Percentiles rank a stretch among this genome's conserved stretches.
Conservation (phyloP, 2,113 vertebrate genomes). For the Tapirus terrestris region DNA sequence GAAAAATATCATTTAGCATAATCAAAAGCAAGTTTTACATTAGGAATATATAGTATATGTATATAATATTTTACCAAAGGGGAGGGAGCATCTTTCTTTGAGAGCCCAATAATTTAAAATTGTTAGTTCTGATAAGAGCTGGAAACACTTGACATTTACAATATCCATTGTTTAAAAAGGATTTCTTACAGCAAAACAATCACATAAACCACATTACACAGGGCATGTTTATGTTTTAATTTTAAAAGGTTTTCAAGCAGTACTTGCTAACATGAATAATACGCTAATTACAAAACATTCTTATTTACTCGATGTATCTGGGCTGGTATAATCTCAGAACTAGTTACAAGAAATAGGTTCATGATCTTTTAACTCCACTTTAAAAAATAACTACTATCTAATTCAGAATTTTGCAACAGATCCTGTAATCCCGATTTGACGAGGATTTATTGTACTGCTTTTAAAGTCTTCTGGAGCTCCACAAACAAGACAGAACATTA, state of each 20-base stretch:
- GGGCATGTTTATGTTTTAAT: background rate
- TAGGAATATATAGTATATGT: background rate
- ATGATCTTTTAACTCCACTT: conserved; percentile 21
- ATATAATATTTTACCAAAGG: background rate
- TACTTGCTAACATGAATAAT: background rate
- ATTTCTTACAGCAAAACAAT: background rate
- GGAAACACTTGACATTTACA: background rate
- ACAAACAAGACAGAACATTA: conserved; percentile 57
- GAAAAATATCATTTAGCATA: background rate
- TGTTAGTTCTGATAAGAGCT: background rate
- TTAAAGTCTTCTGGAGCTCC: background rate
- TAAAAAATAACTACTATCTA: conserved; percentile 11
- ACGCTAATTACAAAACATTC: conserved; percentile 12
- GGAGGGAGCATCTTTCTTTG: background rate
- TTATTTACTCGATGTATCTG: background rate
- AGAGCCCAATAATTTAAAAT: background rate
- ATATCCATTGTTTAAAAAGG: background rate
- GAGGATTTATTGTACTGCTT: conserved; percentile 14
- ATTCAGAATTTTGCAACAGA: conserved; percentile 31
- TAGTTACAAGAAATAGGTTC: background rate
- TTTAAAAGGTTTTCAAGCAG: background rate
- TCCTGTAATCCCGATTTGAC: conserved; percentile 45
- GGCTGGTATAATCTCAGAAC: background rate
- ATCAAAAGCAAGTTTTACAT: background rate
- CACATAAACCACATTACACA: background rate